Evolutionary conservation across 2,888 invertebrate genomes (phyloP), one percentile per base, ranked within the genome.

Genomic region (Diogma glabrata): DNA sequence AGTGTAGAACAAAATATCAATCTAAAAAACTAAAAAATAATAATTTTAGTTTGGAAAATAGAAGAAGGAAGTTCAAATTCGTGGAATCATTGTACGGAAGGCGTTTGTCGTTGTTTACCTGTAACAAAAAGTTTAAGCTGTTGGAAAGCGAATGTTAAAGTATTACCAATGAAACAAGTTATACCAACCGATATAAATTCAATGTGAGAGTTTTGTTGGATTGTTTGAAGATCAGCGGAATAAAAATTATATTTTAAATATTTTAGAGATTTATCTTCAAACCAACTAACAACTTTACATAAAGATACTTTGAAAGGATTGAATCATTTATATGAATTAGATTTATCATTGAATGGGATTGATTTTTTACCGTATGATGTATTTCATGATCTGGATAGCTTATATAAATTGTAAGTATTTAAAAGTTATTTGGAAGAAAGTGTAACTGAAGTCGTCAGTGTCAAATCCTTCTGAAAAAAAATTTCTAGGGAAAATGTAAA

Each of bases 261-360:
- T 70, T 72, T 53, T 58, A 83, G 83, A 52, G 84, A 84, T 62
- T 64, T 84, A 16, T 82, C 81, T 0, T 73, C 78, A n/a, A 84
- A 84, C 60, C 68, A 69, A n/a, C 63, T 84, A 33, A 74, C 75
- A 17, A 78, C 82, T 0, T 61, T 84, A 12, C 77, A 83, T 63
- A 78, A 79, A 60, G 76, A 79, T 55, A 74, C 78, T 0, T 82
- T 84, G 59, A 70, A 72, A 16, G 75, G 75, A 10, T 63, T 84
- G 57, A 72, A 72, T 2, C 70, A 76, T 54, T 64, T 84, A 12
- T 72, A 72, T 57, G 75, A 79, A 58, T 60, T 81, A 51, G 79
- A 85, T 65, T 64, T 86, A 12, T 84, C 82, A 22, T 75, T 78
- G 58, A 86, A 86, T 63, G 72, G 74, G 43, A 69, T 86, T 23